Percentiles rank a stretch among this genome's conserved stretches.
These are phyloP conservation scores for Apamea monoglypha DNA, from an alignment of 2,888 invertebrate genomes.

Conservation along the genomic window DNA sequence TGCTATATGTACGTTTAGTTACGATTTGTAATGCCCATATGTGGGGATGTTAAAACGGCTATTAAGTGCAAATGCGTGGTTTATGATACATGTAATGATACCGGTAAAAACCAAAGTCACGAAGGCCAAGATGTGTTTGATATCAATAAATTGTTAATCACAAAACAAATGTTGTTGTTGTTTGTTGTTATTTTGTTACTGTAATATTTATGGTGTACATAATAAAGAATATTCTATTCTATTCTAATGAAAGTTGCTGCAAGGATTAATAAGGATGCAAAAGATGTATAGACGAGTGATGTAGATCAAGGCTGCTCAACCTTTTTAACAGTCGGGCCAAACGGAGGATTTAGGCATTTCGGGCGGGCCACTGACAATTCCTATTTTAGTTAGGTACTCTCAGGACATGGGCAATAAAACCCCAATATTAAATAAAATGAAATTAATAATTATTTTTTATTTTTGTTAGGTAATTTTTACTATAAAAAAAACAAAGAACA, in stretches of 20 bases:
- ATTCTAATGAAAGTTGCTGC: background rate
- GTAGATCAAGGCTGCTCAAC: too few relatives aligned
- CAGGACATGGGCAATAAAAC: too few relatives aligned
- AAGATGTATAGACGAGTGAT: background rate
- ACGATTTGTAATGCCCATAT: conserved; percentile 26
- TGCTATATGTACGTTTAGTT: background rate
- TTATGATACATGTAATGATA: conserved; percentile 13
- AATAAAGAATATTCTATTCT: background rate
- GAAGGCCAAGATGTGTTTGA: background rate
- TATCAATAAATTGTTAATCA: background rate
- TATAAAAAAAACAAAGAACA: too few relatives aligned
- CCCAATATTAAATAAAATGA: too few relatives aligned
- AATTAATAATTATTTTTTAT: too few relatives aligned
- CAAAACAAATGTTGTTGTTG: background rate
- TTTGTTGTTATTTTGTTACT: background rate
- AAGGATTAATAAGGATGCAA: background rate
- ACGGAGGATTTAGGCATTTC: too few relatives aligned
- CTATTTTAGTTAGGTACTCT: too few relatives aligned
- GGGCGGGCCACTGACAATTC: too few relatives aligned
- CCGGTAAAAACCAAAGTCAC: conserved; percentile 9
- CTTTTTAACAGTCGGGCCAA: too few relatives aligned
- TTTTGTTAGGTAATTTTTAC: too few relatives aligned
- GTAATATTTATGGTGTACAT: background rate
- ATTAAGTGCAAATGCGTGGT: conserved; percentile 25
- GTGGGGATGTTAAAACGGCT: conserved; percentile 14